Conservation (phyloP, 2,113 vertebrate genomes). For the Hystrix cristata region DNA sequence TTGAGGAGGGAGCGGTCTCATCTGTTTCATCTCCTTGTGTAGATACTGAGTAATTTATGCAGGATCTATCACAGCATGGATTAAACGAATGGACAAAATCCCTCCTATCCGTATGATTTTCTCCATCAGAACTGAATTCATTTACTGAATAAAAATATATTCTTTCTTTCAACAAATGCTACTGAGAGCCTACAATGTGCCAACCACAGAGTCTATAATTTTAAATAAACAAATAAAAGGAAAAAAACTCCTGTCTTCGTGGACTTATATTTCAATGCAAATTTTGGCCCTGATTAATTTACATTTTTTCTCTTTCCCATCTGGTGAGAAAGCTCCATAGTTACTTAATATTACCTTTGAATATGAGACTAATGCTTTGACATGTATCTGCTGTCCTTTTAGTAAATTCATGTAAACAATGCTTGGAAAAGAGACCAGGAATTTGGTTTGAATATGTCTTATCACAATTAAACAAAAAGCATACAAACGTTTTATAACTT, state of each 20-base stretch:
- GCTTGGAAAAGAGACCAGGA: background rate
- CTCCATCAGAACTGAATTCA: background rate
- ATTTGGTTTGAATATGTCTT: background rate
- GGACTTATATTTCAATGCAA: background rate
- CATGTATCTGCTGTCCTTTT: background rate
- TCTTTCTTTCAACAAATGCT: background rate
- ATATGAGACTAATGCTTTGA: background rate
- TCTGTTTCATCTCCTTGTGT: background rate
- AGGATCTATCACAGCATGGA: too few species aligned
- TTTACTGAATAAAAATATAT: background rate
- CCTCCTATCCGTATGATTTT: background rate
- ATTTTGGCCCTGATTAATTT: background rate
- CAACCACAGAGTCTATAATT: background rate
- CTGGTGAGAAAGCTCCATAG: background rate
- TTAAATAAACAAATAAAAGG: background rate
- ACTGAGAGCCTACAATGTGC: background rate
- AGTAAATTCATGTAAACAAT: background rate
- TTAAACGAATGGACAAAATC: background rate
- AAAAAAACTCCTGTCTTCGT: background rate
- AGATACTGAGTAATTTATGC: too few species aligned
- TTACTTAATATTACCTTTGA: background rate
- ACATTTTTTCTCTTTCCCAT: background rate
- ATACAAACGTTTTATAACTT: background rate
- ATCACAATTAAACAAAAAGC: background rate
- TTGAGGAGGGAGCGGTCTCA: background rate